A percentile compares a stretch with the other conserved stretches of the same genome.
Evolutionary conservation across 37 sponge, comb jelly and placozoan species (phyloP).

Genomic region (Aplysina aerophoba): DNA sequence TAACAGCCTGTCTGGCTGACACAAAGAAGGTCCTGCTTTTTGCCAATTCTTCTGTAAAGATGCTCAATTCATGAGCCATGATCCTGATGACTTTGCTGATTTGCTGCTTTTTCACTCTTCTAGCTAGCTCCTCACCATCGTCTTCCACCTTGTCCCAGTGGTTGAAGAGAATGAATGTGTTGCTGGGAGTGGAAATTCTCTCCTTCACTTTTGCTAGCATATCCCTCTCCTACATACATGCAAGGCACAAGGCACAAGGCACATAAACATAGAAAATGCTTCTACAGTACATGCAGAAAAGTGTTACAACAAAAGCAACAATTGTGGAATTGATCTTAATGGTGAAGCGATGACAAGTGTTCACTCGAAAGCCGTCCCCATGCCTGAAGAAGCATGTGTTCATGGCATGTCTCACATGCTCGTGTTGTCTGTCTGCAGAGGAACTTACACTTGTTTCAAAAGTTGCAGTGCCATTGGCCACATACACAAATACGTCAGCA

Average conservation of each 20-base stretch:
- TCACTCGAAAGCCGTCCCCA: no score
- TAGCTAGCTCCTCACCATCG: constrained; percentile 40
- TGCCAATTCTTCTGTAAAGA: not conserved
- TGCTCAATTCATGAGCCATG: not conserved
- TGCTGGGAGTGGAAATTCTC: constrained; percentile 78
- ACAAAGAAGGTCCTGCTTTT: constrained; percentile 68
- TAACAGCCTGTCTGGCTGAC: constrained; percentile 84
- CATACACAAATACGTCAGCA: constrained; percentile 97
- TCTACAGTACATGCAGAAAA: no score
- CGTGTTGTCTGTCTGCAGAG: not conserved
- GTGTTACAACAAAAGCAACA: no score
- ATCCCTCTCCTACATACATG: constrained; percentile 88
- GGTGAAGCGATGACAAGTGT: no score
- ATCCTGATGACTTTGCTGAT: not conserved
- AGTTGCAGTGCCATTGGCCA: constrained; percentile 91
- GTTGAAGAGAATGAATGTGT: constrained; percentile 93
- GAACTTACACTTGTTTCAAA: constrained; percentile 85
- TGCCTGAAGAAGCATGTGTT: not conserved
- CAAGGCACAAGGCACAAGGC: no score
- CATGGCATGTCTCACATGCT: not conserved
- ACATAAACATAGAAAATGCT: no score
- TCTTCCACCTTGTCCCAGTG: constrained; percentile 85
- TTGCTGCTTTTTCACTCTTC: not conserved
- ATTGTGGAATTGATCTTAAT: no score
- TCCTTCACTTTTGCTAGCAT: constrained; percentile 86